These are phyloP conservation scores for Formicarius rufipectus DNA, from an alignment of 2,113 vertebrate genomes.

Conservation along the genomic window DNA sequence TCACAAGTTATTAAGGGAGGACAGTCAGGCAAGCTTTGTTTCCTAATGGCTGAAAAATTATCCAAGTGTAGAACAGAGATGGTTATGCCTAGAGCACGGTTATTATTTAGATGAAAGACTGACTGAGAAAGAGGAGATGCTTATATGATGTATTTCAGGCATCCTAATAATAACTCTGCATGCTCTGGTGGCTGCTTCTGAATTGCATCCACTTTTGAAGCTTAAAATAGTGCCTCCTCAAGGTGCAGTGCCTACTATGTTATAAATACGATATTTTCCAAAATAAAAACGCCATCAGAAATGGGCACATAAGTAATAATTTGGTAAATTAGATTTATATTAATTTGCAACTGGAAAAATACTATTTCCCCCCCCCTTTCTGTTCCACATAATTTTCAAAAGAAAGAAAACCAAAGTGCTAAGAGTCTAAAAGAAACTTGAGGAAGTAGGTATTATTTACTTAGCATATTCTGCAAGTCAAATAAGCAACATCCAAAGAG, in stretches of 20 bases:
- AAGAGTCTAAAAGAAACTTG: background rate
- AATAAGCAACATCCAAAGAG: background rate
- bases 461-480: background rate
- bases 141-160: background rate
- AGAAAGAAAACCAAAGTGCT: background rate
- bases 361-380: accelerated
- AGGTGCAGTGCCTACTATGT: background rate
- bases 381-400: background rate
- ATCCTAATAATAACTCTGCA: background rate
- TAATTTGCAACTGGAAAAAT: background rate
- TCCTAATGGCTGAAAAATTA: background rate
- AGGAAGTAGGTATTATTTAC: background rate
- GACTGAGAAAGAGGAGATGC: background rate
- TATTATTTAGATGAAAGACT: background rate
- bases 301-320: background rate
- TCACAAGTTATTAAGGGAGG: background rate
- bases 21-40: background rate
- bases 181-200: background rate
- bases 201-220: background rate
- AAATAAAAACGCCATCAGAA: background rate
- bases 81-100: background rate
- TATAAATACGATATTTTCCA: background rate
- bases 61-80: background rate
- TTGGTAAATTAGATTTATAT: background rate
- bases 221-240: background rate